Conservation (phyloP, 92 coral and sea anemone species). For the Porites cylindrica region DNA sequence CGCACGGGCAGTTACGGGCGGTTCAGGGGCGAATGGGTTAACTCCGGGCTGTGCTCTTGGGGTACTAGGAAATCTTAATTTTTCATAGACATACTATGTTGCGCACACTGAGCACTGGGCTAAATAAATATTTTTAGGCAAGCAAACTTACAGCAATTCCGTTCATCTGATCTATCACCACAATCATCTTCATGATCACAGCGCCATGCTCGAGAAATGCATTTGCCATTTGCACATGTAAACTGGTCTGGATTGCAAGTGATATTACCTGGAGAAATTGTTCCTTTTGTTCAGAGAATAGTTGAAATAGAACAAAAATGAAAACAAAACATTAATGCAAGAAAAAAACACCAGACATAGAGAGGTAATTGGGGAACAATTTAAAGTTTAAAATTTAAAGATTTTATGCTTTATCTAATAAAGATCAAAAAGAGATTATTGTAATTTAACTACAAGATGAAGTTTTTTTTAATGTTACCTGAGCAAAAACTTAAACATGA, state of each 20-base stretch:
- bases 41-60: too few relatives aligned
- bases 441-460: too few relatives aligned
- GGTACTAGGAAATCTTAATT: too few relatives aligned
- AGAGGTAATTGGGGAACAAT: neutral
- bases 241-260: constrained; percentile 55
- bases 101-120: too few relatives aligned
- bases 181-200: constrained; percentile 81
- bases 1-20: too few relatives aligned
- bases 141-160: constrained; percentile 64
- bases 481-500: too few relatives aligned
- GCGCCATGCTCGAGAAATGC: constrained; percentile 65
- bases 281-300: constrained; percentile 51
- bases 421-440: too few relatives aligned
- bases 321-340: constrained; percentile 33
- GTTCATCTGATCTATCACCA: constrained; percentile 70
- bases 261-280: constrained; percentile 60
- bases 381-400: constrained; percentile 1
- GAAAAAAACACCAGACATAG: constrained; percentile 50
- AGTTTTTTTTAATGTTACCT: too few relatives aligned
- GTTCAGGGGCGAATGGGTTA: too few relatives aligned
- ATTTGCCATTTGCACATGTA: constrained; percentile 65
- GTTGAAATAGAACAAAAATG: constrained; percentile 2
- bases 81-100: too few relatives aligned
- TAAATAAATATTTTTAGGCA: neutral
- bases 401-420: too few relatives aligned